Base-by-base conservation (phyloP, 1,140 invertebrate genomes). In the Cecropterus lyciades region DNA sequence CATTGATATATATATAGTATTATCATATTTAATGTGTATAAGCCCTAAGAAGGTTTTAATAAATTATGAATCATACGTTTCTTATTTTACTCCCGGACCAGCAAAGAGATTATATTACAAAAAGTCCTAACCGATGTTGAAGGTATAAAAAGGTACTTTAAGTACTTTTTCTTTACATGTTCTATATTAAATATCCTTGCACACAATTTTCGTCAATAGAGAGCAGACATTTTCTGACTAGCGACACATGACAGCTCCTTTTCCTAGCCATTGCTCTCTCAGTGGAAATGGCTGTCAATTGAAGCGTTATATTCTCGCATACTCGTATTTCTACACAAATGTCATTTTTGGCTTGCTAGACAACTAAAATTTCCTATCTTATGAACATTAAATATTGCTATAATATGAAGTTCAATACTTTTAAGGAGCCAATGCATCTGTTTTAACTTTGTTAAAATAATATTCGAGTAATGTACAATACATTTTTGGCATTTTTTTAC, bases 221-320 rank as follows among this genome's bases (percentile, higher is more conserved):
- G 1, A 33, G 33, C 10, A 37, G 30, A 33, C 30, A 33, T 15
- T 30, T 37, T 53, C 16, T 14, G 33, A 30, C 30, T 16, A 53
- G 51, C 17, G 30, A 37, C 15, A 53, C 30, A 33, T 53, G 30
- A 30, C 30, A 37, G 27, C 51, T n/a, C 30, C 51, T 53, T 53
- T 37, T 53, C 51, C 33, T n/a, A 11, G 10, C 2, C 14, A 53
- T 33, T 40, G 30, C 51, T 53, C 15, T 53, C 9, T 53, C 30
- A 15, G 11, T 11, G 30, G 15, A 40, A 53, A 13, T 40, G 30
- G 13, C 27, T 53, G 30, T 37, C 14, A 53, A 30, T 53, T 53
- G 14, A 53, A 37, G 30, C 15, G 9, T 6, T 15, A 37, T 53
- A 30, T 53, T 37, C 6, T 6, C 48, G 20, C 48, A 27, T 51